Evolutionary conservation across 1,140 invertebrate species (phyloP).

Genomic region (Hirudo medicinalis): DNA sequence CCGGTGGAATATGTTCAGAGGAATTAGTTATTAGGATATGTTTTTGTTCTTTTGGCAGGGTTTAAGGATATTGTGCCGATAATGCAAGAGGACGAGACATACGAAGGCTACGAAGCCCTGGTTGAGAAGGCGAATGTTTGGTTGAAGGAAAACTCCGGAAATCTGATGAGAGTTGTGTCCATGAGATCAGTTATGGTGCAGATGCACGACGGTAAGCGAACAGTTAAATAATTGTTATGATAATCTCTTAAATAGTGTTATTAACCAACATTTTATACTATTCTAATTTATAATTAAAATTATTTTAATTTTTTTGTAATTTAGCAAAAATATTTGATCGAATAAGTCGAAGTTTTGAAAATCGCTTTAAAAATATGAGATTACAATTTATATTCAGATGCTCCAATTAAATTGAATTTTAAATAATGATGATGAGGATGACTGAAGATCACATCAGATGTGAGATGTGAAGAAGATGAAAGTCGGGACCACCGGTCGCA

Average conservation of each 20-base stretch:
- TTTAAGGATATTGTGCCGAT: conserved; percentile 20
- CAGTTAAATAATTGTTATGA: background rate
- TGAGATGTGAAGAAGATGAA: background rate
- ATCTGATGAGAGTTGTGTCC: conserved; percentile 11
- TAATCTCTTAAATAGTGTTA: too few species aligned
- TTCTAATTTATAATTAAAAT: too few species aligned
- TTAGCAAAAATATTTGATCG: too few species aligned
- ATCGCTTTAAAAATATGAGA: too few species aligned
- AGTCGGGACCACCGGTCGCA: too few species aligned
- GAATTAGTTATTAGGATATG: background rate
- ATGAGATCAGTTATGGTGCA: conserved; percentile 19
- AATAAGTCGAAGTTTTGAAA: too few species aligned
- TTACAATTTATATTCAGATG: too few species aligned
- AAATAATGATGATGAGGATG: background rate
- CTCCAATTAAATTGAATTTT: too few species aligned
- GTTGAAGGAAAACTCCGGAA: conserved; percentile 14
- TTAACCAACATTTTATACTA: too few species aligned
- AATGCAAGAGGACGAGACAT: conserved; percentile 10
- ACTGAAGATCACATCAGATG: background rate
- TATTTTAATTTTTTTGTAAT: too few species aligned
- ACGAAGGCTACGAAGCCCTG: conserved; percentile 19
- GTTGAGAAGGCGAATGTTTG: conserved; percentile 19
- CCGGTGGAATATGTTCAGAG: background rate
- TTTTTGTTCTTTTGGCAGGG: conserved; percentile 4
- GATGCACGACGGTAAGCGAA: conserved; percentile 12